Percentiles rank a stretch among this genome's conserved stretches.
These are phyloP conservation scores for Cheilosia scutellata DNA, from an alignment of 2,888 invertebrate genomes.

Conservation along the genomic window DNA sequence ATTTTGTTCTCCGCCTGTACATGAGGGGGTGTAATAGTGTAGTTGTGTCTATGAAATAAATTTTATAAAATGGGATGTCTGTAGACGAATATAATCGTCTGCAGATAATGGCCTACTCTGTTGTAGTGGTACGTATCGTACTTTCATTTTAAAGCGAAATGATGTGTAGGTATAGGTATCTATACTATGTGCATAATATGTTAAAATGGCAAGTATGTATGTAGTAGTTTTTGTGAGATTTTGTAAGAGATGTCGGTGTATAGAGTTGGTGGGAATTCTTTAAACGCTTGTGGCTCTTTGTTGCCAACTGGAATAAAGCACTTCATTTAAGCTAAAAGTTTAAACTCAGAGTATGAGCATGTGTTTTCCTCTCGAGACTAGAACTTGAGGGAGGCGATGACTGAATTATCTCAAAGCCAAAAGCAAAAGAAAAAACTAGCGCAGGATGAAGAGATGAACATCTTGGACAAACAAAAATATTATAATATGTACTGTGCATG, in stretches of 20 bases:
- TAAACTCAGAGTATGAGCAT: conserved; percentile 32
- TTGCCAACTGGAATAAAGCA: conserved; percentile 54
- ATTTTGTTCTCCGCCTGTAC: not conserved
- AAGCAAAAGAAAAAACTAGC: not conserved
- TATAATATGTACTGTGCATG: not conserved
- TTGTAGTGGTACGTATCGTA: conserved; percentile 19
- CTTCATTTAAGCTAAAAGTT: conserved; percentile 68
- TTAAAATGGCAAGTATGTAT: not conserved
- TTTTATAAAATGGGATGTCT: conserved; percentile 47
- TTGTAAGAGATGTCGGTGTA: conserved; percentile 1
- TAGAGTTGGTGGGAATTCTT: not conserved
- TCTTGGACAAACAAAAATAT: no score
- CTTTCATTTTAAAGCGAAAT: conserved; percentile 29
- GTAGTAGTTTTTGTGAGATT: conserved; percentile 18
- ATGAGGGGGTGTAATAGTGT: not conserved
- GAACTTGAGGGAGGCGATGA: conserved; percentile 35
- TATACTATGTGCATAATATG: not conserved
- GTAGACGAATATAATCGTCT: conserved; percentile 72
- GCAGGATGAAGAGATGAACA: no score
- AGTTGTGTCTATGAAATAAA: conserved; percentile 34
- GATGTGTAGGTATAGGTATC: not conserved
- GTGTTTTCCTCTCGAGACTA: conserved; percentile 4
- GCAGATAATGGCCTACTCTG: conserved; percentile 73
- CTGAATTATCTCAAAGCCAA: conserved; percentile 40
- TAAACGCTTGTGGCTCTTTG: conserved; percentile 51